Evolutionary conservation across 2,113 vertebrate species (phyloP).

Genomic region (Platichthys stellatus): DNA sequence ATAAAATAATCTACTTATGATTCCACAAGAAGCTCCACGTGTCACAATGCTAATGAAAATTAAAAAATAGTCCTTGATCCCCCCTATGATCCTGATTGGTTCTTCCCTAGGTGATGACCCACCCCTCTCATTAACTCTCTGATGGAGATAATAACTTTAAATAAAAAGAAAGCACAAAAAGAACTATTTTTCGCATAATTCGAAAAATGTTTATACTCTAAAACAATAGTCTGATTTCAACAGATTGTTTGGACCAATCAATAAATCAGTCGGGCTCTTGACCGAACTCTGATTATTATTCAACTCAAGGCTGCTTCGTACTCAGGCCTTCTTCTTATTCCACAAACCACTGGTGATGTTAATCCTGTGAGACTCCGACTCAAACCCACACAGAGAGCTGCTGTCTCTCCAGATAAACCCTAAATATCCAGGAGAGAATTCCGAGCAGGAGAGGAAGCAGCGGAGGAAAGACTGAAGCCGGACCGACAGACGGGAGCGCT

Average conservation of each 20-base stretch:
- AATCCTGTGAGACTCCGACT: neutral
- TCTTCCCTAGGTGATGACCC: too few relatives aligned
- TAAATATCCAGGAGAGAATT: constrained; percentile 43
- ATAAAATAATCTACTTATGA: neutral
- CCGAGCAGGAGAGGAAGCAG: constrained; percentile 16
- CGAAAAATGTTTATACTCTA: too few relatives aligned
- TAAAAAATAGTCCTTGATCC: too few relatives aligned
- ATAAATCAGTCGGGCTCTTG: neutral
- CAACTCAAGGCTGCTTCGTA: neutral
- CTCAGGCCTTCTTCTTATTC: neutral
- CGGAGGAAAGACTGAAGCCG: constrained; percentile 2
- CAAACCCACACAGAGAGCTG: constrained; percentile 3
- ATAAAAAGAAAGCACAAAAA: too few relatives aligned
- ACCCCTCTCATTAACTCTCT: too few relatives aligned
- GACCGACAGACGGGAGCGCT: neutral
- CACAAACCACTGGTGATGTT: neutral
- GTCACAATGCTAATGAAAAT: too few relatives aligned
- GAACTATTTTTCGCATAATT: too few relatives aligned
- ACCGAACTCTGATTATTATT: neutral
- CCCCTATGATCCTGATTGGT: too few relatives aligned
- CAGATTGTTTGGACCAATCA: too few relatives aligned
- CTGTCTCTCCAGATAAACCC: neutral
- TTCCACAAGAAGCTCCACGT: too few relatives aligned
- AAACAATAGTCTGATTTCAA: too few relatives aligned
- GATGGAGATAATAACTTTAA: too few relatives aligned